Base-by-base conservation (phyloP, 2,797 vertebrate genomes). In the Hybognathus amarus region DNA sequence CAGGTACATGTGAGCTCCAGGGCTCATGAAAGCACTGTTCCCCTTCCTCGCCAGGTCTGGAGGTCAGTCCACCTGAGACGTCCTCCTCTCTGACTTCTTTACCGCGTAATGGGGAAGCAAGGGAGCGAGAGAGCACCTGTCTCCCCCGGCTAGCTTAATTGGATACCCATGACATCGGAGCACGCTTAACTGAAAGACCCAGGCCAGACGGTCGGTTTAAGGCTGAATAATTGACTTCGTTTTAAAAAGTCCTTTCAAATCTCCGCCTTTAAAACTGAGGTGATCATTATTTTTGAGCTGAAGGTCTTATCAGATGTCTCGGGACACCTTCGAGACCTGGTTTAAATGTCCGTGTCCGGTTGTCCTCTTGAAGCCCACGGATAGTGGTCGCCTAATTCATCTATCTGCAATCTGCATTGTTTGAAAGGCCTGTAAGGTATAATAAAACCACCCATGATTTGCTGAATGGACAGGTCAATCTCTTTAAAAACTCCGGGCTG, bases 41-140 rank as follows among this genome's bases (percentile, higher is more conserved):
- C 91, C 92, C 90, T 87, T 90, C 90, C 88, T 90, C 89, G 86
- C 80, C 76, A 88, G 93, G 92, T 94, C 91, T 91, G 82, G 85
- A 90, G 88, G 88, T 93, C 87, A 81, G 84, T 90, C 85, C 92
- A 33, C 89, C 80, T 83, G 92, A 91, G 92, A 93, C 84, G 80
- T 61, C 5, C 84, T 73, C 88, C 91, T 91, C 91, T 87, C 90
- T 59, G 90, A 84, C 89, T 91, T 93, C 92, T 92, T 90, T 90
- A 88, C 24, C 15, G 63, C 47, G 74, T 88, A 88, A 88, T 87
- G 69, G 84, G 83, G 82, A 83, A 85, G 54, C 82, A 67, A 77
- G 85, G 85, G 84, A 82, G 70, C 24, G 42, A 64, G 70, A 79
- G 75, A 79, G 66, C 18, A 59, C 67, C 36, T 59, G 74, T 66